phyloP scores from a whole-genome alignment of 2,113 vertebrate genomes.

The Romanogobio albipinnatus region DNA sequence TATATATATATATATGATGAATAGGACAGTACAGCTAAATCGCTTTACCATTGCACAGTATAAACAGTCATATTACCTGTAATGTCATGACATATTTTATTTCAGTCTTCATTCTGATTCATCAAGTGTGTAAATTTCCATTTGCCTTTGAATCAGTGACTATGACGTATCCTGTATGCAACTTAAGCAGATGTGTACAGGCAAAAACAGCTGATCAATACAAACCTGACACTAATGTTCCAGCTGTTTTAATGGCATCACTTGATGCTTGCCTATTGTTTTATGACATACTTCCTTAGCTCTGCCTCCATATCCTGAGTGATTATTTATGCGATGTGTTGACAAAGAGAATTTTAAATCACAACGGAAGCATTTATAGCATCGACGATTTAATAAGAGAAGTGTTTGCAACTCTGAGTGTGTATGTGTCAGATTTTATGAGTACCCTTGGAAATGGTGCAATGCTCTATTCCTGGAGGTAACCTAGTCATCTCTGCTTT shows the following conservation, averaged over 20 bases:
- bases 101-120: neutral
- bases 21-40: no score
- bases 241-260: slow-evolving; percentile 2
- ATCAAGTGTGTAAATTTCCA: slow-evolving; percentile 5
- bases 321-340: slow-evolving; percentile 34
- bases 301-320: slow-evolving; percentile 20
- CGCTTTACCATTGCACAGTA: neutral
- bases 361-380: slow-evolving; percentile 43
- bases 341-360: slow-evolving; percentile 44
- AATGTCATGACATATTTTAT: neutral
- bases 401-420: neutral
- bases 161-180: neutral
- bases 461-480: slow-evolving; percentile 11
- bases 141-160: slow-evolving; percentile 26
- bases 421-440: slow-evolving; percentile 15
- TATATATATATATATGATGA: no score
- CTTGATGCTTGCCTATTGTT: slow-evolving; percentile 29
- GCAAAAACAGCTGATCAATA: neutral
- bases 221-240: slow-evolving; percentile 41
- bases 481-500: slow-evolving; percentile 28
- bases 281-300: slow-evolving; percentile 38
- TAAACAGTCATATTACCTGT: no score
- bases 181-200: neutral
- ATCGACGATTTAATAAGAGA: slow-evolving; percentile 38
- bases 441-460: neutral